Evolutionary conservation across 1,140 invertebrate genomes (phyloP).

Genomic region (Mamestra configurata): DNA sequence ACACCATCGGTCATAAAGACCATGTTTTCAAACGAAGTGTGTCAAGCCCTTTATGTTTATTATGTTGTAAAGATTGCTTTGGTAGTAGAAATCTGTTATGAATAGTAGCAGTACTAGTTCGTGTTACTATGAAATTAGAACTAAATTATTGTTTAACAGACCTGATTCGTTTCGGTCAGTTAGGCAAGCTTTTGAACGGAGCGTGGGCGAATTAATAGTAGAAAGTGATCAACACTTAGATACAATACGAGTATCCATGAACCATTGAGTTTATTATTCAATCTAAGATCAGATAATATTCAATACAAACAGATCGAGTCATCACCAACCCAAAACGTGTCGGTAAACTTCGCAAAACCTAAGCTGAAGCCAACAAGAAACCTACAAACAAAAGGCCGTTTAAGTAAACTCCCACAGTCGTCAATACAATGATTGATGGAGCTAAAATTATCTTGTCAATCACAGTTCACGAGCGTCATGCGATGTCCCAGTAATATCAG

Average conservation of each 20-base stretch:
- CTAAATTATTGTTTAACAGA: neutral
- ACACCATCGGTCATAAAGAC: neutral
- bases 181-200: neutral
- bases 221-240: conserved; percentile 15
- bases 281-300: neutral
- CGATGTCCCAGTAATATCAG: conserved; percentile 1
- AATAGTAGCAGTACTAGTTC: neutral
- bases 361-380: too few relatives aligned
- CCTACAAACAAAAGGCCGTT: neutral
- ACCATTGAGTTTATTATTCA: neutral
- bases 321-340: neutral
- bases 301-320: too few relatives aligned
- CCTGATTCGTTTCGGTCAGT: neutral
- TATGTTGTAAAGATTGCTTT: conserved; percentile 5
- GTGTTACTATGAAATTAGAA: neutral
- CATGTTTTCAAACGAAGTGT: conserved; percentile 32
- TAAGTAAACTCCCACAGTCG: conserved; percentile 19
- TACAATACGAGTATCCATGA: neutral
- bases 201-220: conserved; percentile 24
- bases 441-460: conserved; percentile 7
- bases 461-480: neutral
- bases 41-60: conserved; percentile 21
- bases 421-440: conserved; percentile 1
- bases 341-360: neutral
- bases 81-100: conserved; percentile 3